Base-by-base conservation (phyloP, 2,113 vertebrate species). In the Periophthalmodon schlosseri region DNA sequence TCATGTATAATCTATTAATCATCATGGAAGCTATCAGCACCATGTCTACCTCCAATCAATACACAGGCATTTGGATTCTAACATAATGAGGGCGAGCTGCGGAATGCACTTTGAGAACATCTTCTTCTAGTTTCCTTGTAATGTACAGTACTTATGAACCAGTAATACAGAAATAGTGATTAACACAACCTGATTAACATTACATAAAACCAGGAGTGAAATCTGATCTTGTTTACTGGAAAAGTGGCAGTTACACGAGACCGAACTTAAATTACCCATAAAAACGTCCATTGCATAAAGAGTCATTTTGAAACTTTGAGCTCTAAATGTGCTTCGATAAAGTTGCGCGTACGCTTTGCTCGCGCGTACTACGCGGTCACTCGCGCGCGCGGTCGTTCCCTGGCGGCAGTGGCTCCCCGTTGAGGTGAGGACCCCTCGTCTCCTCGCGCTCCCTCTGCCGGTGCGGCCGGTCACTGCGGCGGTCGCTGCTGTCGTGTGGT, bases 1-100 rank as follows among this genome's bases (percentile, higher is more conserved):
- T 67, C 24, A 39, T 76, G 70, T 74, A n/a, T 16, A 69, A 79
- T 72, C 58, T 65, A 74, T 83, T 66, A 72, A 81, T 84, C 81
- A 76, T 70, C 47, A 36, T 65, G 77, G 70, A 74, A 60, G 44
- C 78, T 69, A 74, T 69, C 66, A 60, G 73, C 73, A 60, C 15
- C 75, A 63, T 57, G 9, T 6, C 12, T 36, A 73, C 65, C 73
- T 44, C 13, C n/a, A 66, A 86, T 86, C 81, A 47, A 83, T 83
- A 67, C 72, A 0, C 56, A 64, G 63, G 66, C 64, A 10, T 56
- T 60, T 24, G 34, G 49, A 61, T 3, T 36, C 2, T 52, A 21
- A 50, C 21, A 21, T 52, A 47, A 18, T 75, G 47, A 64, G 23
- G 54, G 60, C 77, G 69, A 61, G n/a, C 24, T 54, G 34, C 11